These are phyloP conservation scores for Furnarius figulus DNA, from an alignment of 2,113 vertebrate species.

Conservation along the genomic window DNA sequence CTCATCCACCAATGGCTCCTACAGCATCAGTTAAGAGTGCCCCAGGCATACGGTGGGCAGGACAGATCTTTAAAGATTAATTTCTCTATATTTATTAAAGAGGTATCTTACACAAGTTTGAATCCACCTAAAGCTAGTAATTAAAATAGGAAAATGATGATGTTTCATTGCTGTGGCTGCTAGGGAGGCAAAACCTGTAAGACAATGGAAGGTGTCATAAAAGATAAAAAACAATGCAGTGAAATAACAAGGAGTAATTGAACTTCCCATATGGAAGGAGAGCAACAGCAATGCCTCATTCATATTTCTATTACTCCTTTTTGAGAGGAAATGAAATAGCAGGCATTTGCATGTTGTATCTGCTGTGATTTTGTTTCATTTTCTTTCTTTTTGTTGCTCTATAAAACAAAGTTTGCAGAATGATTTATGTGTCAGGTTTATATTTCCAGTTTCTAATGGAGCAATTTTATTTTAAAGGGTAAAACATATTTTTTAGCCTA, in stretches of 20 bases:
- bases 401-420: constrained; percentile 56
- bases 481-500: constrained; percentile 63
- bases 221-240: neutral
- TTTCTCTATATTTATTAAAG: neutral
- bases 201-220: constrained; percentile 2
- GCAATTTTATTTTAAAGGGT: constrained; percentile 59
- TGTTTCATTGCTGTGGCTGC: neutral
- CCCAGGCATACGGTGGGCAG: neutral
- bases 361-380: constrained; percentile 28
- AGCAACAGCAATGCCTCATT: neutral
- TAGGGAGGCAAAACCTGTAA: neutral
- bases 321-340: constrained; percentile 25
- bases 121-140: neutral
- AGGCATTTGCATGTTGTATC: constrained; percentile 8
- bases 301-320: constrained; percentile 11
- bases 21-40: neutral
- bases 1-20: neutral
- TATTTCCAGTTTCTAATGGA: constrained; percentile 48
- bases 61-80: neutral
- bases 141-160: neutral
- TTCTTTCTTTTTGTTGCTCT: constrained; percentile 34
- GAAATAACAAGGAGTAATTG: neutral
- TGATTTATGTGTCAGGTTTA: constrained; percentile 42
- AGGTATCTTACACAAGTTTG: neutral
- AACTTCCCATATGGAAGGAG: constrained; percentile 8